Conservation (phyloP, 2,797 vertebrate species). For the Cyprinella venusta region DNA sequence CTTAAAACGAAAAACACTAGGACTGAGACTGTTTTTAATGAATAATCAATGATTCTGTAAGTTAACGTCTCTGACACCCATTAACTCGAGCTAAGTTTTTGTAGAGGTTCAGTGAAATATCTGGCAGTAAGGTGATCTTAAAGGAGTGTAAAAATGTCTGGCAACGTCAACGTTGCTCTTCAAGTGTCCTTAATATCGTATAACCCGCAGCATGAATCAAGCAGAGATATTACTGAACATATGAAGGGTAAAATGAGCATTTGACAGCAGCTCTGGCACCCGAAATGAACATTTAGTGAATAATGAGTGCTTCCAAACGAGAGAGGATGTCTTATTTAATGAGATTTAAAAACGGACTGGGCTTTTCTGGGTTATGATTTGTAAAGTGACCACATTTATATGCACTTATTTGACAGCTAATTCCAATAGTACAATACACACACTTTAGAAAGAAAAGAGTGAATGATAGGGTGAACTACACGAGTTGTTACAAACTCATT, state of each 20-base stretch:
- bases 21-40: background rate
- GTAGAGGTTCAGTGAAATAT: background rate
- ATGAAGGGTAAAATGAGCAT: slow-evolving; percentile 14
- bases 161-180: background rate
- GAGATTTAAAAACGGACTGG: background rate
- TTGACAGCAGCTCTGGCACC: background rate
- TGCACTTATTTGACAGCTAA: background rate
- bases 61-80: background rate
- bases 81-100: background rate
- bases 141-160: background rate
- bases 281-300: background rate
- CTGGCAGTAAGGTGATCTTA: background rate
- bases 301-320: background rate
- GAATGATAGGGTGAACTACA: background rate
- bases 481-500: background rate
- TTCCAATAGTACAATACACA: no score
- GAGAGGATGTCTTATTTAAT: background rate
- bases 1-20: background rate
- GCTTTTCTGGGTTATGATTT: background rate
- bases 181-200: background rate
- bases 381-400: background rate
- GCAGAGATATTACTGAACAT: background rate
- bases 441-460: background rate
- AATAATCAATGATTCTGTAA: background rate
- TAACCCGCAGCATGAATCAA: background rate